These are phyloP conservation scores for Indicator indicator DNA, from an alignment of 2,113 vertebrate species.

Conservation along the genomic window DNA sequence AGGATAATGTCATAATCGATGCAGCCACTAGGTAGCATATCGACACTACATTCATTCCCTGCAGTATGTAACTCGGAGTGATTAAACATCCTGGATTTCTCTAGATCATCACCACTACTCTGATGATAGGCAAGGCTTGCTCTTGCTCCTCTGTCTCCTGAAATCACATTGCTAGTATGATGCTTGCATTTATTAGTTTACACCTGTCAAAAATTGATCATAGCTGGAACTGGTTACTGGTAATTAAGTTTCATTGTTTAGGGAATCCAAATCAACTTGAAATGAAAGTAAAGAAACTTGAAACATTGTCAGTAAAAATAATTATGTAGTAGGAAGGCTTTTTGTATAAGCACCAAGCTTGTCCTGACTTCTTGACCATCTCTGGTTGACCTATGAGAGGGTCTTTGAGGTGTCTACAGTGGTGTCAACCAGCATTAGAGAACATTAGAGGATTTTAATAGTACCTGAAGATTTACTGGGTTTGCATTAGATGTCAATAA, in stretches of 20 bases:
- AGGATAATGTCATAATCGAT: neutral
- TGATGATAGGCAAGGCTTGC: neutral
- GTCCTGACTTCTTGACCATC: neutral
- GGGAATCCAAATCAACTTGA: neutral
- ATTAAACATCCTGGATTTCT: neutral
- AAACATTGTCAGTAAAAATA: neutral
- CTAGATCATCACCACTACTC: neutral
- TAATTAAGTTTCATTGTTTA: neutral
- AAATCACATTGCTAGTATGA: neutral
- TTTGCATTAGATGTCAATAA: neutral
- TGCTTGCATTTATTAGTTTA: neutral
- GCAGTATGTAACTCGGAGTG: neutral
- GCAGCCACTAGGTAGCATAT: conserved; percentile 53
- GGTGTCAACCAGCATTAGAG: neutral
- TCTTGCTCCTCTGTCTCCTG: neutral
- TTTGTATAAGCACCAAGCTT: neutral
- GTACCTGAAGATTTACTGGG: neutral
- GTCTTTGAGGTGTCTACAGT: neutral
- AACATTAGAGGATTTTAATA: neutral
- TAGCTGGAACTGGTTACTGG: neutral
- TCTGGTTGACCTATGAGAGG: neutral
- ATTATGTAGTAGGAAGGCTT: neutral
- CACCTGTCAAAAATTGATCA: neutral
- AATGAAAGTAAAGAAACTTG: neutral
- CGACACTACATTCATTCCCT: neutral